Evolutionary conservation across 92 coral and sea anemone genomes (phyloP).

Genomic region (Epizoanthus stellaris): DNA sequence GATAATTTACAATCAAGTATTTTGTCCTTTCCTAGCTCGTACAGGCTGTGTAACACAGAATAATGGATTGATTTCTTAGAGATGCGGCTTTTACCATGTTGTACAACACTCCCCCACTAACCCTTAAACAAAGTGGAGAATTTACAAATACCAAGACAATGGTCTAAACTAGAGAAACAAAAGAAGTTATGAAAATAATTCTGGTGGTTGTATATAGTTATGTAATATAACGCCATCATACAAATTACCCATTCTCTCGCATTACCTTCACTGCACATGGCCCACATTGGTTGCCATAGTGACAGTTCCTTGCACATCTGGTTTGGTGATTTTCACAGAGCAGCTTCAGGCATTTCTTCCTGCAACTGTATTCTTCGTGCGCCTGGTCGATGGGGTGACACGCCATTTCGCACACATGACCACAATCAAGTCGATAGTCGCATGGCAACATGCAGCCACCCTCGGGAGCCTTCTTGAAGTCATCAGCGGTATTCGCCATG

Average conservation of each 20-base stretch:
- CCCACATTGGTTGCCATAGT: slow-evolving; percentile 66
- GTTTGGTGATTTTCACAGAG: slow-evolving; percentile 70
- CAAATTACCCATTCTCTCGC: not conserved
- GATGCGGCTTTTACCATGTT: too few species aligned
- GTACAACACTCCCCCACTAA: too few species aligned
- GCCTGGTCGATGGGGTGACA: slow-evolving; percentile 88
- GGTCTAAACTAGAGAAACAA: too few species aligned
- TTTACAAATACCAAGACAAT: too few species aligned
- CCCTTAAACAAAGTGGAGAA: too few species aligned
- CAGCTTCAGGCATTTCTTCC: slow-evolving; percentile 64
- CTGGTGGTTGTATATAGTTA: too few species aligned
- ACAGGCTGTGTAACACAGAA: too few species aligned
- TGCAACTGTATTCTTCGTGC: slow-evolving; percentile 73
- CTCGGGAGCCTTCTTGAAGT: slow-evolving; percentile 82
- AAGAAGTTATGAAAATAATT: too few species aligned
- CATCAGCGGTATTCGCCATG: slow-evolving; percentile 56
- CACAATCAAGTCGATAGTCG: slow-evolving; percentile 81
- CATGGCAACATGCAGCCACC: slow-evolving; percentile 90
- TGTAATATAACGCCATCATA: too few species aligned
- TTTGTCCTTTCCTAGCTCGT: too few species aligned
- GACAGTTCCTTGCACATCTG: slow-evolving; percentile 67
- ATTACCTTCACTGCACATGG: slow-evolving; percentile 58
- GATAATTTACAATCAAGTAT: too few species aligned
- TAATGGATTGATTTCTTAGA: too few species aligned
- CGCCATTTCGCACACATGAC: slow-evolving; percentile 81